phyloP scores from a whole-genome alignment of 2,113 vertebrate species.

The Empidonax traillii region DNA sequence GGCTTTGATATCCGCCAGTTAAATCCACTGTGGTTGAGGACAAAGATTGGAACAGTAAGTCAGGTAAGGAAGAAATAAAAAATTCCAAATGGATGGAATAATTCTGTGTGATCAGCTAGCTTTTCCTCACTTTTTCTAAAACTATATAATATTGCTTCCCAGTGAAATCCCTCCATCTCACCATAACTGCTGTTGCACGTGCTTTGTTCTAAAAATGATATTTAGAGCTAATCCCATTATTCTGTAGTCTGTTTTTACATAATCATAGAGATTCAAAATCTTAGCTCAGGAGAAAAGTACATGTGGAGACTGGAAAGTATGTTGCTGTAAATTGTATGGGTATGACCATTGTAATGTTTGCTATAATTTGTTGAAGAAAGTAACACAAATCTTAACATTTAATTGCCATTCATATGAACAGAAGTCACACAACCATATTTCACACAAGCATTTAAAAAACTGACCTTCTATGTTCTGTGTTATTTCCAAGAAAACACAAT shows the following conservation, averaged over 20 bases:
- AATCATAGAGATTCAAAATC: background rate
- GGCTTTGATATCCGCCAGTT: constrained; percentile 86
- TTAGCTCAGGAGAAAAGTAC: background rate
- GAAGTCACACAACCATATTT: background rate
- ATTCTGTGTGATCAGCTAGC: background rate
- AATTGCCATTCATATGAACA: background rate
- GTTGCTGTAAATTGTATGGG: background rate
- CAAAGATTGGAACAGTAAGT: constrained; percentile 92
- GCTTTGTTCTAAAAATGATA: background rate
- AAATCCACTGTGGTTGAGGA: constrained; percentile 90
- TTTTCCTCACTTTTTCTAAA: background rate
- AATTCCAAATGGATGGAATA: background rate
- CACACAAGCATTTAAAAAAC: background rate
- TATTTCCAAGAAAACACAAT: background rate
- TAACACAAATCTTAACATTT: background rate
- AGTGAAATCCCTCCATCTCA: background rate
- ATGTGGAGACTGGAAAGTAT: background rate
- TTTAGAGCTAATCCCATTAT: background rate
- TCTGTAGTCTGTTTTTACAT: background rate
- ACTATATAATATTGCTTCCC: background rate
- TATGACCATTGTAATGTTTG: background rate
- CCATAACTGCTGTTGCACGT: background rate
- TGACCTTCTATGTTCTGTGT: background rate
- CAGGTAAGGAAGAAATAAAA: constrained; percentile 80
- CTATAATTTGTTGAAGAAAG: background rate